Base-by-base conservation (phyloP, 1,140 invertebrate genomes). In the Lepidurus arcticus region DNA sequence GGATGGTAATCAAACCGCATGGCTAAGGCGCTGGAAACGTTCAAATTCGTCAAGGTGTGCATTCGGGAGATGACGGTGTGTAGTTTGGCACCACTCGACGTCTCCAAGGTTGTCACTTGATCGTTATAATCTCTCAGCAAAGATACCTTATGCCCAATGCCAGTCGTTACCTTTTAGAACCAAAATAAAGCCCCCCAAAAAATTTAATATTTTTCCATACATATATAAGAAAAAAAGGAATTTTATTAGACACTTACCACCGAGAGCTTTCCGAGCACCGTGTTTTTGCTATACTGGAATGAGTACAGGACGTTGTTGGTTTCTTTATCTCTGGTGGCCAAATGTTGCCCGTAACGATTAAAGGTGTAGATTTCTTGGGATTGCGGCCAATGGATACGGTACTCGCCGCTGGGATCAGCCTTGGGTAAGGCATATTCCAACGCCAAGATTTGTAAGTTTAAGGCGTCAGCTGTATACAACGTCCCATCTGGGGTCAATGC, bases 261-360 rank as follows among this genome's bases (percentile, higher is more conserved):
- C 0, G 92, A 94, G 24, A 99, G 86, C 84, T 96, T 95, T 1
- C 96, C 96, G 82, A 97, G 96, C 83, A 94, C 96, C 2, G 95
- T 97, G 82, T 98, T 98, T 84, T 98, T 97, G 24, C 93, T 97
- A 85, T 99, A 98, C 1, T 96, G 88, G 87, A 98, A 98, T 42
- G 94, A 94, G 84, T 98, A 98, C 82, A 95, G 89, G 0, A 92
- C 93, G 86, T 95, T 94, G 42, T 93, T 93, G 0, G 95, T 97
- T 53, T 95, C 93, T 65, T 98, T 87, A 85, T 97, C 95, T 84
- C 94, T 94, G 0, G 96, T 98, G 5, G 92, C 91, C 26, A 94
- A 92, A 84, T 98, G 96, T 85, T 98, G 96, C 0, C 97, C 97
- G 83, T 97, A 96, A 11, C 93, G 88, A 85, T 94, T 90, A 84